Base-by-base conservation (phyloP, 2,797 vertebrate genomes). In the Heterohyrax brucei region DNA sequence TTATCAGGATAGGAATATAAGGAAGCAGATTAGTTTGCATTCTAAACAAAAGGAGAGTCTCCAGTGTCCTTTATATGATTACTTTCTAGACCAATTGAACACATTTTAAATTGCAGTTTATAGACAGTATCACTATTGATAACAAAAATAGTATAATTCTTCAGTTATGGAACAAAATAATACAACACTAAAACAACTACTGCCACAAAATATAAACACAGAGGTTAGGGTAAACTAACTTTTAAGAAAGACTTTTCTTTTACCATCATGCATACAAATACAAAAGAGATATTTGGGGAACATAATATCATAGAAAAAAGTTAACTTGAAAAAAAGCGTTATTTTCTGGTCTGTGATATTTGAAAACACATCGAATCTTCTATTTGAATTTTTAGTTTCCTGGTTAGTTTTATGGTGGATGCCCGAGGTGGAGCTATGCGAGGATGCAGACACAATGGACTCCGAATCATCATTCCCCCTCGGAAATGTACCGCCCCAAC, bases 321-420 rank as follows among this genome's bases (percentile, higher is more conserved):
- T 5, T 0, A 22, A 33, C 72, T 73, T 53, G 59, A 46, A 62
- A 7, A 7, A 1, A 70, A 94, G 26, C 44, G 24, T 14, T 7
- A 7, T 0, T 0, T 14, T 53, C 77, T 75, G 33, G 24, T 24
- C 39, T 24, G 0, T 0, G 0, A 0, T 1, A 61, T 85, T 94
- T 75, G 0, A 18, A 80, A 80, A 44, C 16, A 14, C 18, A 0
- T 28, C 97, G 98, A 10, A 98, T 48, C 6, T 88, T 91, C 62
- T 78, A 0, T 30, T 92, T 95, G 86, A 24, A 94, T 19, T 98
- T 98, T 33, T 98, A 99, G 99, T 98, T 99, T 99, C 98, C 99
- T 99, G 97, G 99, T 99, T 95, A 99, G 99, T 98, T 99, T 99
- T 97, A 99, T 99, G 99, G 99, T 99, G 98, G 99, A 99, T 1